A percentile compares a stretch with the other conserved stretches of the same genome.
Evolutionary conservation across 2,888 invertebrate species (phyloP).

Genomic region (Netelia virgata): DNA sequence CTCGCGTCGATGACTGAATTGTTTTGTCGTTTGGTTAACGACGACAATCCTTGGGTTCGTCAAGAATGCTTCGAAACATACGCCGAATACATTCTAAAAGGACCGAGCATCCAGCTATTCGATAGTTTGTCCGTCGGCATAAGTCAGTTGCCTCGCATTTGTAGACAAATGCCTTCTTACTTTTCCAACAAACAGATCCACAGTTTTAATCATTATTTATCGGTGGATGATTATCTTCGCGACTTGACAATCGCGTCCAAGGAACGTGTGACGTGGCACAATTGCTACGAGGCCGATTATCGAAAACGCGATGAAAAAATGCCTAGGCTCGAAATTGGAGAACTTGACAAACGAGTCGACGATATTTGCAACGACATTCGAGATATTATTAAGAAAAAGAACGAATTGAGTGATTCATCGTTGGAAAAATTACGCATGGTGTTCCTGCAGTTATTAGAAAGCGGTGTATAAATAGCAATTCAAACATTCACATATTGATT

Average conservation of each 20-base stretch:
- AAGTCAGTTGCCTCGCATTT: conserved; percentile 71
- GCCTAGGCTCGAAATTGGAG: conserved; percentile 53
- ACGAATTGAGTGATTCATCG: conserved; percentile 65
- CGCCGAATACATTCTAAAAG: conserved; percentile 74
- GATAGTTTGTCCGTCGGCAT: conserved; percentile 73
- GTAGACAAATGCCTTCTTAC: conserved; percentile 76
- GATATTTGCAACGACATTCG: conserved; percentile 75
- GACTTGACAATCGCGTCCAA: conserved; percentile 53
- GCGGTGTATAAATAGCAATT: conserved; percentile 18
- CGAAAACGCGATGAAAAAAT: conserved; percentile 72
- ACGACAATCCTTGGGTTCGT: conserved; percentile 75
- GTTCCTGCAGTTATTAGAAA: conserved; percentile 61
- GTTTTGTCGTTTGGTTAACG: conserved; percentile 76
- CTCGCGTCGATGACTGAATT: conserved; percentile 72
- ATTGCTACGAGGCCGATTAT: conserved; percentile 72
- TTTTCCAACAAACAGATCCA: conserved; percentile 72
- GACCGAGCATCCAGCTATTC: conserved; percentile 76
- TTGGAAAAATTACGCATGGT: conserved; percentile 69
- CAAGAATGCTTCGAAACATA: conserved; percentile 81
- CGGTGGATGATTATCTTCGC: conserved; percentile 71
- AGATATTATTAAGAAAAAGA: conserved; percentile 67
- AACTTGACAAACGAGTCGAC: conserved; percentile 71
- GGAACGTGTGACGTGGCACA: conserved; percentile 66
- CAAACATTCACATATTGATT: not conserved
- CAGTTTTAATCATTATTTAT: conserved; percentile 66